Conservation (phyloP, 2,797 vertebrate species). For the Platyrinchus mystaceus region DNA sequence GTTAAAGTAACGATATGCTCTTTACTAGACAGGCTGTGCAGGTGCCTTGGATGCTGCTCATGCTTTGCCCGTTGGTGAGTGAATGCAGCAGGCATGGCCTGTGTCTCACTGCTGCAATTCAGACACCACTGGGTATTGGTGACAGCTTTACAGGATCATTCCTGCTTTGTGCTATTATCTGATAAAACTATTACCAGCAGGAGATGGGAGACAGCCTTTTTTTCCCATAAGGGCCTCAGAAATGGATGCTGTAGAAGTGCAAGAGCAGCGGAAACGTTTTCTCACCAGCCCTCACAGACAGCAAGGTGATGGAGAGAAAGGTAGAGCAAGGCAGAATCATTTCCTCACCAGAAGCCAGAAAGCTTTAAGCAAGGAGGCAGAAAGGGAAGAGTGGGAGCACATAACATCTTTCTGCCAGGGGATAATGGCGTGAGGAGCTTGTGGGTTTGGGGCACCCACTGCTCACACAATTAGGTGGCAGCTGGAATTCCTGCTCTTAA, state of each 20-base stretch:
- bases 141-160: slow-evolving; percentile 17
- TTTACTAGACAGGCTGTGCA: neutral
- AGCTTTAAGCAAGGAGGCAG: neutral
- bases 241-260: slow-evolving; percentile 23
- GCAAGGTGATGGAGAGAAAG: slow-evolving; percentile 7
- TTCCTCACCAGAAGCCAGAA: slow-evolving; percentile 4
- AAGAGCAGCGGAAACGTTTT: slow-evolving; percentile 35
- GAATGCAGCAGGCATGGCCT: neutral
- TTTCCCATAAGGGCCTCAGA: neutral
- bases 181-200: slow-evolving; percentile 12
- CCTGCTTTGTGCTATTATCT: neutral
- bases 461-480: neutral
- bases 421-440: slow-evolving; percentile 1
- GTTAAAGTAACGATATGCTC: neutral
- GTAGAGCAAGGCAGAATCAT: neutral
- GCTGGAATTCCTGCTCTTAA: slow-evolving; percentile 15
- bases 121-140: neutral
- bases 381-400: neutral
- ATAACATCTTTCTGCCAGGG: neutral
- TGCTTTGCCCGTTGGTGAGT: neutral
- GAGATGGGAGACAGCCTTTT: slow-evolving; percentile 5
- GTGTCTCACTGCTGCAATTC: neutral
- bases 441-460: slow-evolving; percentile 7
- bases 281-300: neutral
- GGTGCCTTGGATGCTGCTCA: neutral